Conservation (phyloP, 2,113 vertebrate genomes). For the Sciurus niger region DNA sequence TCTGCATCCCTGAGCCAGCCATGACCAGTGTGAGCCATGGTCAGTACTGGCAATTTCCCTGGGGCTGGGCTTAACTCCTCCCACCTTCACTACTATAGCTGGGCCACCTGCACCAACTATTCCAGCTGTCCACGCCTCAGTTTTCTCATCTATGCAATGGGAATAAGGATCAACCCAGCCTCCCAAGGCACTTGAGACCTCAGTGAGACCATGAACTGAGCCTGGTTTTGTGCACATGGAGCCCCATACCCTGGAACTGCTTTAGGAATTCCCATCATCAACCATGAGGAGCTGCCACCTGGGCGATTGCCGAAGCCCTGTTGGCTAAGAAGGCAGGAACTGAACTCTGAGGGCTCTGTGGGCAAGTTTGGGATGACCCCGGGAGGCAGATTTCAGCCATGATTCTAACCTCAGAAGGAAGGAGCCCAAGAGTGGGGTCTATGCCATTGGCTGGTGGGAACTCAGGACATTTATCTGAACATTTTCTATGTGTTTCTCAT, state of each 20-base stretch:
- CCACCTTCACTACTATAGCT: neutral
- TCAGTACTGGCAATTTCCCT: fast-evolving
- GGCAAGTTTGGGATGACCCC: neutral
- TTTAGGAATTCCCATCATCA: neutral
- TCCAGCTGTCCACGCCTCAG: neutral
- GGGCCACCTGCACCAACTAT: neutral
- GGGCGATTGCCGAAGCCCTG: neutral
- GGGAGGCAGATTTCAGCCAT: neutral
- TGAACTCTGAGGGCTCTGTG: neutral
- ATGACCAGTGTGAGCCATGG: neutral
- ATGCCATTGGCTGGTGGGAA: neutral
- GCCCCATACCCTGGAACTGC: neutral
- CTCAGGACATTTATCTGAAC: neutral
- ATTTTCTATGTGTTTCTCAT: neutral
- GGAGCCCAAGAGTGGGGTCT: neutral
- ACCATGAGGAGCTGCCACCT: neutral
- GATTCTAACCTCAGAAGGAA: neutral
- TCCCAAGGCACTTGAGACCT: neutral
- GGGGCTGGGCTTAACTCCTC: neutral
- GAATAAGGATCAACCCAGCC: neutral
- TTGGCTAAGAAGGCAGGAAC: neutral
- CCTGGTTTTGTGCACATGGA: neutral
- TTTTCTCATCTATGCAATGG: neutral
- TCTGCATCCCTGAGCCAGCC: neutral
- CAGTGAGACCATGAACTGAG: neutral